Conservation (phyloP, 64 coral and sea anemone genomes). For the Acropora tenuis region DNA sequence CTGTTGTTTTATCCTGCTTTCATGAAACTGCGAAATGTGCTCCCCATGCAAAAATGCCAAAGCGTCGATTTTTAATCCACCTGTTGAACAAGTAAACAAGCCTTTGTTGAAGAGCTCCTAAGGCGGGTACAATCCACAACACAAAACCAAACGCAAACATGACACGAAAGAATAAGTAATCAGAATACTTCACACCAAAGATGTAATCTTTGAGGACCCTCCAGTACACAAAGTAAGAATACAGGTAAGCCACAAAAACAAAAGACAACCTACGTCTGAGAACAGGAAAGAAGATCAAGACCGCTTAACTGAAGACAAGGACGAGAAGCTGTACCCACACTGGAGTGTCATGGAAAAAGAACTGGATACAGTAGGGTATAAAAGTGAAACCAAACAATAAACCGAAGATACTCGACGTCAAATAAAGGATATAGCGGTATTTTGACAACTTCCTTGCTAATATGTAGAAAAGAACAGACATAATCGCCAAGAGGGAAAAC, state of each 20-base stretch:
- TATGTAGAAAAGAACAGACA: not conserved
- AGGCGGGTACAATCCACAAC: constrained; percentile 34
- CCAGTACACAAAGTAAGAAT: constrained; percentile 55
- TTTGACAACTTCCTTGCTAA: not conserved
- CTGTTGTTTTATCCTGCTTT: too few species aligned
- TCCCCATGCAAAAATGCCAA: not conserved
- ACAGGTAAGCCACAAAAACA: constrained; percentile 46
- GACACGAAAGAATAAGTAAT: constrained; percentile 18
- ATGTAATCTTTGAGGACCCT: constrained; percentile 9
- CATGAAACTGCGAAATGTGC: too few species aligned
- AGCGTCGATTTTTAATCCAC: not conserved
- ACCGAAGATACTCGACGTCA: not conserved
- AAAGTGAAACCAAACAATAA: constrained; percentile 1
- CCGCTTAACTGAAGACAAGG: constrained; percentile 17
- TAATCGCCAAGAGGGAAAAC: constrained; percentile 4
- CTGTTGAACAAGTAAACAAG: constrained; percentile 65
- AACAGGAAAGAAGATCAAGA: constrained; percentile 64
- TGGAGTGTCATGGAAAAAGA: constrained; percentile 51
- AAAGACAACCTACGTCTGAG: constrained; percentile 42
- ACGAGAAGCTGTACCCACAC: constrained; percentile 42
- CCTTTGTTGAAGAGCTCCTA: constrained; percentile 60
- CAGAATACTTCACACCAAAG: constrained; percentile 48
- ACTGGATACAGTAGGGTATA: constrained; percentile 47
- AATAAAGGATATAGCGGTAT: not conserved
- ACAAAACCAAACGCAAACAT: constrained; percentile 43